These are phyloP conservation scores for Marasmarcha lunaedactyla DNA, from an alignment of 2,888 invertebrate genomes.

Conservation along the genomic window DNA sequence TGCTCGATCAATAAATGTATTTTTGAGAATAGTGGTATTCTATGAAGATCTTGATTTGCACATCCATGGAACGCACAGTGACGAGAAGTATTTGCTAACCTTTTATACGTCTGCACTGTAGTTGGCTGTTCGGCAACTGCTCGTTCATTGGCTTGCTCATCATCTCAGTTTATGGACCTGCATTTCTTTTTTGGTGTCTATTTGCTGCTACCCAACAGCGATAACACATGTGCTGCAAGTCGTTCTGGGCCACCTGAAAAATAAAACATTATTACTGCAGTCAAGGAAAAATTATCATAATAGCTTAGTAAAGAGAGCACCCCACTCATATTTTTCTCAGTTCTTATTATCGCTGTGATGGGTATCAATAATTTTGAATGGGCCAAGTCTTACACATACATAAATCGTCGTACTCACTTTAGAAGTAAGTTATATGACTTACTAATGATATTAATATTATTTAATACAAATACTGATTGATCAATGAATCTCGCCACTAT, in stretches of 20 bases:
- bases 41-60: neutral
- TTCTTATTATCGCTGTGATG: too few species aligned
- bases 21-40: too few species aligned
- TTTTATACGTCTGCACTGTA: neutral
- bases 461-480: too few species aligned
- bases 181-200: slow-evolving; percentile 6
- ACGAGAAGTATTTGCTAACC: neutral
- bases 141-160: neutral
- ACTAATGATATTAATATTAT: neutral
- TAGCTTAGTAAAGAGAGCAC: too few species aligned
- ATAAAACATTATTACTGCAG: neutral
- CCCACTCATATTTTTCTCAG: too few species aligned
- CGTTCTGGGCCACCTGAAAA: slow-evolving; percentile 4
- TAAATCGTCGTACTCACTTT: neutral
- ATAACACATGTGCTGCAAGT: slow-evolving; percentile 5
- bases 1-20: too few species aligned
- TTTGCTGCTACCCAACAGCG: slow-evolving; percentile 9
- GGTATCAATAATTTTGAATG: too few species aligned
- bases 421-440: neutral
- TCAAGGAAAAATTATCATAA: neutral
- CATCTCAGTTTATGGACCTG: too few species aligned
- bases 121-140: too few species aligned
- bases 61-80: too few species aligned
- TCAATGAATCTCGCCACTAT: neutral
- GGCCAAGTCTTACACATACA: too few species aligned